Evolutionary conservation across 2,888 invertebrate genomes (phyloP).

Genomic region (Caenorhabditis sulstoni): DNA sequence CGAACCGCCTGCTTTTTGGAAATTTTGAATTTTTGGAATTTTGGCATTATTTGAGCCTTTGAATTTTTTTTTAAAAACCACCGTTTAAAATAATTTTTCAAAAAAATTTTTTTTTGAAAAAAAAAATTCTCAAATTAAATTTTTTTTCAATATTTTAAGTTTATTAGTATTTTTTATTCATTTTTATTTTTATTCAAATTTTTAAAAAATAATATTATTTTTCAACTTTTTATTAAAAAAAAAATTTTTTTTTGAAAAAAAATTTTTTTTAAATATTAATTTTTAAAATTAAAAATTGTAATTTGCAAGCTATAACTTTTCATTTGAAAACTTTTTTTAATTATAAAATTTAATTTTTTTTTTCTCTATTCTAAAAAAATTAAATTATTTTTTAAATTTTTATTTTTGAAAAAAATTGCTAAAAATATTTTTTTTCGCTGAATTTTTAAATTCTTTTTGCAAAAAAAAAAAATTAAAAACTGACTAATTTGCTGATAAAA

Average conservation of each 20-base stretch:
- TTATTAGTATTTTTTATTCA: neutral
- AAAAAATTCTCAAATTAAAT: neutral
- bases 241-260: neutral
- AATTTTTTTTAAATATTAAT: no score
- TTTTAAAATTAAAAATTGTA: no score
- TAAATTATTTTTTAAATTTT: no score
- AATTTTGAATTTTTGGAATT: no score
- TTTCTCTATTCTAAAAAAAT: no score
- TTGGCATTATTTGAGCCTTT: no score
- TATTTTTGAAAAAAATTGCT: no score
- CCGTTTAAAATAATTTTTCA: neutral
- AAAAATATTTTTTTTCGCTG: neutral
- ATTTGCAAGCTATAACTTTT: no score
- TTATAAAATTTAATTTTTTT: no score
- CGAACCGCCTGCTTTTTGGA: neutral
- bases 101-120: neutral
- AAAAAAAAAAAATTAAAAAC: neutral
- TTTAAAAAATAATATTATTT: neutral
- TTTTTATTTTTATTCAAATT: neutral
- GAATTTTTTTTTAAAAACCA: neutral
- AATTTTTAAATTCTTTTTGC: no score
- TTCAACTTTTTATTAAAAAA: no score
- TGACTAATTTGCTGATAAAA: conserved; percentile 33
- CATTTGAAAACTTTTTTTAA: no score
- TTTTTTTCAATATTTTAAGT: neutral